Percentiles rank a stretch among this genome's conserved stretches.
phyloP scores from a whole-genome alignment of 1,140 invertebrate genomes.

The Drosophila sp. region DNA sequence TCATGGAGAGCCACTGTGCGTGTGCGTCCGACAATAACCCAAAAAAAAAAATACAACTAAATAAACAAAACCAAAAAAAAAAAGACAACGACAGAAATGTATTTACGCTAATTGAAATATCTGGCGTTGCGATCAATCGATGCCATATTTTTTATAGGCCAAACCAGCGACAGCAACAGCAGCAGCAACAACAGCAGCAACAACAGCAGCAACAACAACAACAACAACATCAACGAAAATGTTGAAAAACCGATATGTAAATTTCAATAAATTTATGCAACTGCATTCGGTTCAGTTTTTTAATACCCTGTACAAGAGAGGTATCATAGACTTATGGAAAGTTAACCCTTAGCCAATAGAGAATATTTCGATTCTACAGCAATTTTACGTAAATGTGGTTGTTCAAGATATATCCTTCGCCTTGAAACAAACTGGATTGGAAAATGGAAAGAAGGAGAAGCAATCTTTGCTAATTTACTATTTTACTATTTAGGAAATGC shows the following conservation, averaged over 20 bases:
- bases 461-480: too few relatives aligned
- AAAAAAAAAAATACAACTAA: not conserved
- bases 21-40: conserved; percentile 37
- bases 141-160: conserved; percentile 79
- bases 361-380: too few relatives aligned
- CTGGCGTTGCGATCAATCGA: conserved; percentile 80
- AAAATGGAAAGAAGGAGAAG: too few relatives aligned
- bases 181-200: conserved; percentile 28
- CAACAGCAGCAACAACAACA: conserved; percentile 32
- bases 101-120: conserved; percentile 82
- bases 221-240: conserved; percentile 33
- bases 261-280: conserved; percentile 81
- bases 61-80: conserved; percentile 22
- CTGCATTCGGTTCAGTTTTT: conserved; percentile 37
- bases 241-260: conserved; percentile 68
- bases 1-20: conserved; percentile 46
- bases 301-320: conserved; percentile 7
- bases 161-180: conserved; percentile 38
- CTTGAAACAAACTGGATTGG: too few relatives aligned
- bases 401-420: too few relatives aligned
- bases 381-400: too few relatives aligned
- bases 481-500: too few relatives aligned
- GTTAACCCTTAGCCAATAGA: too few relatives aligned
- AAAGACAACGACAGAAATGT: conserved; percentile 70
- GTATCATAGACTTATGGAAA: too few relatives aligned